Evolutionary conservation across 2,888 invertebrate genomes (phyloP).

Genomic region (Tribolium freemani): DNA sequence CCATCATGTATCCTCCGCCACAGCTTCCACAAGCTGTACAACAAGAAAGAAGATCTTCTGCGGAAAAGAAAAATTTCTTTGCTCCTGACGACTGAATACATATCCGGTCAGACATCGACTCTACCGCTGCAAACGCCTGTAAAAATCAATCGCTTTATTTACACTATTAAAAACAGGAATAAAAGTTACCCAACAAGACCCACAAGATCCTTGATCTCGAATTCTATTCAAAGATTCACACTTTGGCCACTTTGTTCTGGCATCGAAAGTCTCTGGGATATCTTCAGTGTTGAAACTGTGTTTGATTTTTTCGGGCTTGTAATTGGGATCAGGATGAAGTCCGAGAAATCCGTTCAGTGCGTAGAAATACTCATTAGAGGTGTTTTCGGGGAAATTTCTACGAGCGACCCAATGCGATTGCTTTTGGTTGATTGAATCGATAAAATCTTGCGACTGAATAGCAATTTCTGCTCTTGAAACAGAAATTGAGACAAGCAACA

Average conservation of each 20-base stretch:
- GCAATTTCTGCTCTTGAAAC: background rate
- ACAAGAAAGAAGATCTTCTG: conserved; percentile 34
- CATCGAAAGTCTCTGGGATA: conserved; percentile 27
- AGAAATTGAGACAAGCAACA: background rate
- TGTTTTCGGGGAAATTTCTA: conserved; percentile 15
- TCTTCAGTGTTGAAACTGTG: background rate
- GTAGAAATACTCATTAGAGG: background rate
- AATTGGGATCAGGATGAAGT: conserved; percentile 9
- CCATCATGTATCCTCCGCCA: conserved; percentile 20
- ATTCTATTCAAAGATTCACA: conserved; percentile 12
- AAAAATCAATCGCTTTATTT: background rate
- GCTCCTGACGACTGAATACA: conserved; percentile 35
- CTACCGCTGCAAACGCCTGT: conserved; percentile 31
- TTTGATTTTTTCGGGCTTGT: background rate
- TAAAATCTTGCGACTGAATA: background rate
- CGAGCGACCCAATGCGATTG: conserved; percentile 19
- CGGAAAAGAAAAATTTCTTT: conserved; percentile 16
- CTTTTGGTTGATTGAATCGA: conserved; percentile 14
- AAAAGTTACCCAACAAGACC: conserved; percentile 32
- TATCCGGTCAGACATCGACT: conserved; percentile 31
- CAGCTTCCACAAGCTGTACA: conserved; percentile 26
- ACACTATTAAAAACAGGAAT: background rate
- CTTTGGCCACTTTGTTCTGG: conserved; percentile 9
- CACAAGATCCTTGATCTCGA: conserved; percentile 27
- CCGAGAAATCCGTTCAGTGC: background rate